These are phyloP conservation scores for Tolmerus cingulatus DNA, from an alignment of 2,888 invertebrate genomes.

Conservation along the genomic window DNA sequence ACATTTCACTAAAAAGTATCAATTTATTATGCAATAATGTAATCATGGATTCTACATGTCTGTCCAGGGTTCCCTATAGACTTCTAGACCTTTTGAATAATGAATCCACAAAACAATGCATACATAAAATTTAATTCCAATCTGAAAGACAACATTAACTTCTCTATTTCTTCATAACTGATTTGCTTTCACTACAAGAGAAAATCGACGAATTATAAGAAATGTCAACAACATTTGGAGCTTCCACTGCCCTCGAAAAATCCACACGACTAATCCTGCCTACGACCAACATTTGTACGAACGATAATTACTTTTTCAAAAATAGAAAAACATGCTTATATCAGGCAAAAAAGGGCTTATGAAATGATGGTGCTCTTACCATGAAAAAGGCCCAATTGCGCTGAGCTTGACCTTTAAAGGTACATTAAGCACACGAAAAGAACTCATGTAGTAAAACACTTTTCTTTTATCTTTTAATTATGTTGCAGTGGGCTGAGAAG, in stretches of 20 bases:
- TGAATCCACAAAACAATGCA: background rate
- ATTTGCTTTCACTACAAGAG: background rate
- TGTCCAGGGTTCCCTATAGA: background rate
- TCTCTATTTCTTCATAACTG: background rate
- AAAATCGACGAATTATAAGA: background rate
- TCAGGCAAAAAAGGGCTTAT: background rate
- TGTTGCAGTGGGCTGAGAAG: background rate
- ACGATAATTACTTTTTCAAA: background rate
- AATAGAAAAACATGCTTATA: background rate
- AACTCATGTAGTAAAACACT: background rate
- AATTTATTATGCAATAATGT: background rate
- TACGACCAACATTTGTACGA: background rate
- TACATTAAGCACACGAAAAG: background rate
- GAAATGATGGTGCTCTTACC: background rate
- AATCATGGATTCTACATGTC: too few relatives aligned
- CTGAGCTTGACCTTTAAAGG: constrained; percentile 5
- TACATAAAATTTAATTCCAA: background rate
- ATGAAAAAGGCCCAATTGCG: background rate
- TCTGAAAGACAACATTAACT: background rate
- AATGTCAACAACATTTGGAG: background rate
- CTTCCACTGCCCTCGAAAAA: background rate
- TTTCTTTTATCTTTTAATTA: background rate
- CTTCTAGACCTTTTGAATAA: background rate
- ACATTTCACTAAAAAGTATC: background rate
- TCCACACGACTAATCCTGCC: background rate